Conservation (phyloP, 2,797 vertebrate species). For the Notoglanidium macrostoma region DNA sequence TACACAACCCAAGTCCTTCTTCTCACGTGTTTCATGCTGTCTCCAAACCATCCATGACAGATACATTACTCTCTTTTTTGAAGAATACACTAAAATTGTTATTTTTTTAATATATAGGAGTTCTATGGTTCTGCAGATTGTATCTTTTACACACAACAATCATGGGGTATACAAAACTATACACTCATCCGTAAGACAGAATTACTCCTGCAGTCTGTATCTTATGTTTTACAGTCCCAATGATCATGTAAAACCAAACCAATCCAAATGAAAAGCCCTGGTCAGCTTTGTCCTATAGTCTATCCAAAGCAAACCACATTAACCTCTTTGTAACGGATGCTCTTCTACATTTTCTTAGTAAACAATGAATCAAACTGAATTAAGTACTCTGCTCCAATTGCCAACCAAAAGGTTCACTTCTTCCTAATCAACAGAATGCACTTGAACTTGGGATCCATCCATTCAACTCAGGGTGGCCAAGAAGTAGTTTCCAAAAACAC, state of each 20-base stretch:
- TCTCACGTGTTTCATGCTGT: not conserved
- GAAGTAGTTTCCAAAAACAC: slow-evolving; percentile 58
- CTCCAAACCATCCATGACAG: not conserved
- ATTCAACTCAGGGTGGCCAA: slow-evolving; percentile 54
- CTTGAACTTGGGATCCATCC: slow-evolving; percentile 46
- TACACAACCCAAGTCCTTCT: not conserved
- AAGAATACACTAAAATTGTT: not conserved
- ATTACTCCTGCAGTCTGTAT: not conserved
- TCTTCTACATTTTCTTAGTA: slow-evolving; percentile 27
- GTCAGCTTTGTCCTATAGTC: too few relatives aligned
- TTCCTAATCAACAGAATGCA: slow-evolving; percentile 43
- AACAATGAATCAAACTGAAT: not conserved
- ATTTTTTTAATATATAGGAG: not conserved
- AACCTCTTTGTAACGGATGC: not conserved
- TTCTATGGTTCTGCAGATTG: not conserved
- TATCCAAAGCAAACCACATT: slow-evolving; percentile 7
- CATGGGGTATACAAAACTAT: not conserved
- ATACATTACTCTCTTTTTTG: not conserved
- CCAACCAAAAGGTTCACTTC: slow-evolving; percentile 10
- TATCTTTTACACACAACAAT: not conserved
- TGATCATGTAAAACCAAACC: not conserved
- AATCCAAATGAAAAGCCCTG: not conserved
- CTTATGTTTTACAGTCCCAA: not conserved
- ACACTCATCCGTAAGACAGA: too few relatives aligned
- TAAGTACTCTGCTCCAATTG: not conserved